Base-by-base conservation (phyloP, 2,888 invertebrate species). In the Caenorhabditis becei region DNA sequence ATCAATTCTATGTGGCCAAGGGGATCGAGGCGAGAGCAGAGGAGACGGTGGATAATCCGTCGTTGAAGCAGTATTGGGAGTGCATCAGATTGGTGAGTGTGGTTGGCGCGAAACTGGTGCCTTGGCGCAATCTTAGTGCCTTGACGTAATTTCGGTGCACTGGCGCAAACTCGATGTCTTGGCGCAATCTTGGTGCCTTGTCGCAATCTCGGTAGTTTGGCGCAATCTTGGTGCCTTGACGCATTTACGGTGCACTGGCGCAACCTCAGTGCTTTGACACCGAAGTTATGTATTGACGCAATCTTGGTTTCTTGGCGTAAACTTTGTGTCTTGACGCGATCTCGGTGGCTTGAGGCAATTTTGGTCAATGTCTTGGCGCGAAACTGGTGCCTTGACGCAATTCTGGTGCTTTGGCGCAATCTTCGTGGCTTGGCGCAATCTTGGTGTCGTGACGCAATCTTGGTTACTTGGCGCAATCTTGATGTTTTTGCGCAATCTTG, bases 61-160 rank as follows among this genome's bases (percentile, higher is more conserved):
- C 80, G 10, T 18, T 86, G 16, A 18, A 24, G 4, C 85, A 86
- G 47, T 85, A 83, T 56, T 82, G 75, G 80, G 83, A 85, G 26
- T 85, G 85, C 41, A 80, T 83, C 26, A 49, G 62, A 63, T 69
- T 83, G 80, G 85, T 85, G 18, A 18, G 47, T 18, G n/a, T 2
- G n/a, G 5, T 11, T 41, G 16, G 41, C 2, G 41, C 35, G 5
- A 8, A 8, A 8, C 35, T 35, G 35, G 35, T 5, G n/a, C 37
- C 35, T 58, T 18, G 8, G 35, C 35, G 35, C 35, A 61, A 26
- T 18, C 20, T 8, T 14, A 11, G n/a, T n/a, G n/a, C n/a, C n/a
- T n/a, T n/a, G n/a, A n/a, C n/a, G n/a, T n/a, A n/a, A n/a, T n/a
- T n/a, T n/a, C n/a, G n/a, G n/a, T n/a, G n/a, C n/a, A n/a, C n/a